phyloP scores from a whole-genome alignment of 2,888 invertebrate species.

The Rhopalosiphum nymphaeae region DNA sequence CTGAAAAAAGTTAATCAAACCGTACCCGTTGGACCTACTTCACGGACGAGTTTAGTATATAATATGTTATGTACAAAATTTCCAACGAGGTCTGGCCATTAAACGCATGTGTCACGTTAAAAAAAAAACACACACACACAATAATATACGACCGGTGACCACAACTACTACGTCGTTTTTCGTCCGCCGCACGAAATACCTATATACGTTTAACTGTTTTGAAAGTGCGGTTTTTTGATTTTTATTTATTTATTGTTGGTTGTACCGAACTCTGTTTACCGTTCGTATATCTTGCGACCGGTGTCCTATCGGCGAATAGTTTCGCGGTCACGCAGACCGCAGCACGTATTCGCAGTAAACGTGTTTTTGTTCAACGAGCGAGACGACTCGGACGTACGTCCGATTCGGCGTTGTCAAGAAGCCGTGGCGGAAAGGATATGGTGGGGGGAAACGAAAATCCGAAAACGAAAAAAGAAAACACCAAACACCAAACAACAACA shows the following conservation, averaged over 20 bases:
- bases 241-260: not conserved
- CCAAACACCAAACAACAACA: not conserved
- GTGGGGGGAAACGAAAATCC: not conserved
- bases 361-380: conserved; percentile 1
- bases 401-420: not conserved
- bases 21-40: not conserved
- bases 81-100: not conserved
- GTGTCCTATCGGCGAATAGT: not conserved
- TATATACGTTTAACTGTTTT: not conserved
- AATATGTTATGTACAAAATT: not conserved
- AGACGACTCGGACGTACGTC: not conserved
- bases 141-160: not conserved
- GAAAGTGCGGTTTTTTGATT: not conserved
- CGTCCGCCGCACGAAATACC: not conserved
- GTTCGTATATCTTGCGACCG: not conserved
- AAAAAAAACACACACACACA: not conserved
- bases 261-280: not conserved
- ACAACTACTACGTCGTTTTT: not conserved
- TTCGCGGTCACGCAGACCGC: not conserved
- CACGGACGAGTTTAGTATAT: not conserved
- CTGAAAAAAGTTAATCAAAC: not conserved
- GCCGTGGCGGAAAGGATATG: too few relatives aligned
- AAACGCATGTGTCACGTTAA: not conserved
- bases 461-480: not conserved
- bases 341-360: not conserved